Evolutionary conservation across 2,113 vertebrate genomes (phyloP).

Genomic region (Empidonax traillii): DNA sequence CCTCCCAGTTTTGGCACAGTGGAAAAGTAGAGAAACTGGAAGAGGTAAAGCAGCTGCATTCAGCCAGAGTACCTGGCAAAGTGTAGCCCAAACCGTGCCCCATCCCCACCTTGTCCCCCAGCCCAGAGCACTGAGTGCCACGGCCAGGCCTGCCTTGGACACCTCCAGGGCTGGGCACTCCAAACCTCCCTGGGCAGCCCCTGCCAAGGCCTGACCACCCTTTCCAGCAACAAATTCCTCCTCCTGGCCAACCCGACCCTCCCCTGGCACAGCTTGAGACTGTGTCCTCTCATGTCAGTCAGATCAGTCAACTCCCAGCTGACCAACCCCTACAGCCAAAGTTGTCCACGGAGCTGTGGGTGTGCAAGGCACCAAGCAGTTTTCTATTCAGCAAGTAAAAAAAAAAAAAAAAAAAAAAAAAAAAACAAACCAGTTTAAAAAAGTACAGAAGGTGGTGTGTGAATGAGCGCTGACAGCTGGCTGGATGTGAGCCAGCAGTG

Average conservation of each 20-base stretch:
- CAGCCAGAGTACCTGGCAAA: background rate
- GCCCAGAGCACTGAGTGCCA: background rate
- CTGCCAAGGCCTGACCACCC: background rate
- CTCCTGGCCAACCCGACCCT: background rate
- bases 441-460: background rate
- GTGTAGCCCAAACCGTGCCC: background rate
- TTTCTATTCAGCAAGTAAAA: background rate
- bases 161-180: background rate
- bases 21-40: background rate
- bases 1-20: background rate
- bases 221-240: background rate
- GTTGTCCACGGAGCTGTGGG: background rate
- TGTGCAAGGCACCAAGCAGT: background rate
- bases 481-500: background rate
- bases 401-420: no score
- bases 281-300: accelerated
- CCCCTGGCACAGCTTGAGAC: background rate
- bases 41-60: background rate
- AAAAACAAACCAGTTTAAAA: background rate
- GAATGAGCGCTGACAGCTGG: background rate
- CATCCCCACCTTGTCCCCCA: background rate
- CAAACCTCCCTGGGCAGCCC: background rate
- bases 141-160: background rate
- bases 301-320: accelerated
- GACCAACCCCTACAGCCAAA: background rate